Evolutionary conservation across 2,113 vertebrate species (phyloP).

Genomic region (Oenanthe oenanthe): DNA sequence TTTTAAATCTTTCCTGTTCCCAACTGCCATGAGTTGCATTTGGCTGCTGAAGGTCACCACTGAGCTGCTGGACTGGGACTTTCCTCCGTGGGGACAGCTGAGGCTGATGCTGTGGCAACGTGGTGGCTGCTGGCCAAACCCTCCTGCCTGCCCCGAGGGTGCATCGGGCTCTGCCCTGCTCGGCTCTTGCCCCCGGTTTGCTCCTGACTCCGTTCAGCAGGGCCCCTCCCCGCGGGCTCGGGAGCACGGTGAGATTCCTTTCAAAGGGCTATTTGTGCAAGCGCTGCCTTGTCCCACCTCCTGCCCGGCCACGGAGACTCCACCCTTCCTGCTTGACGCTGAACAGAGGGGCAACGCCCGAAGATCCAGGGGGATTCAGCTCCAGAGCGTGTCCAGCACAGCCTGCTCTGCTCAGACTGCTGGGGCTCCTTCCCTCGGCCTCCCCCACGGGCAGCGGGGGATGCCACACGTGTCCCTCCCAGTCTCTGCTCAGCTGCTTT

Average conservation of each 20-base stretch:
- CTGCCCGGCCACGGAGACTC: background rate
- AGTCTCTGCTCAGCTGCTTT: background rate
- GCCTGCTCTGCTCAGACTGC: background rate
- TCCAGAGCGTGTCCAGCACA: fast-evolving
- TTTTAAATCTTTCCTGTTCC: constrained; percentile 79
- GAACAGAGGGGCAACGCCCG: background rate
- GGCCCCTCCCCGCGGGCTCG: fast-evolving
- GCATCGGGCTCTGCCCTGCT: background rate
- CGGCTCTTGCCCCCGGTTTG: background rate
- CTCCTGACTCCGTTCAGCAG: background rate
- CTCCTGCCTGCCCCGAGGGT: background rate
- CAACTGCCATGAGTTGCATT: constrained; percentile 54
- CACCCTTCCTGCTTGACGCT: background rate
- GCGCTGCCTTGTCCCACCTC: constrained; percentile 40
- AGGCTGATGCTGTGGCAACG: background rate
- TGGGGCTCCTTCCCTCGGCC: background rate
- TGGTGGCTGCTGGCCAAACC: background rate
- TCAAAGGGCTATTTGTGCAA: constrained; percentile 54
- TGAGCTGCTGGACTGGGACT: background rate
- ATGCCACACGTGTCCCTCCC: no score
- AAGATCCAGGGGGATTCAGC: background rate
- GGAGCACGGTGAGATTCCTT: background rate
- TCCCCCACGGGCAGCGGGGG: fast-evolving
- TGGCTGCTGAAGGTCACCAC: background rate
- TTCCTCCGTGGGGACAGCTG: background rate